Base-by-base conservation (phyloP, 2,113 vertebrate genomes). In the Hymenochirus boettgeri region DNA sequence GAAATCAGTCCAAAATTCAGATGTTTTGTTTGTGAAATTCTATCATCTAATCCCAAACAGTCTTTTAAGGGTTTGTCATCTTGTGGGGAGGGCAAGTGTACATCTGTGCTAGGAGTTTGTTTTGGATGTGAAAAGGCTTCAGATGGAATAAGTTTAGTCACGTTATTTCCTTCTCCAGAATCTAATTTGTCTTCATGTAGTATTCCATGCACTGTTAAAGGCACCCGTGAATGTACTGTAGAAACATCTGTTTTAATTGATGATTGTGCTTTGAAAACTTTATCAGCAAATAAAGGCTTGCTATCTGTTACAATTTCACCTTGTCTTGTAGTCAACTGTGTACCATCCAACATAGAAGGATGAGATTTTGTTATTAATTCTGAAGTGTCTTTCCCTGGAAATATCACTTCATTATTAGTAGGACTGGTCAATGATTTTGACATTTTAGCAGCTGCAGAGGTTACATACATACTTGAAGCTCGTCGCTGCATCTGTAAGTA, bases 401-500 rank as follows among this genome's bases (percentile, higher is more conserved):
- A 85, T 74, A 71, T 67, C 52, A 61, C 72, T 73, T 89, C 90
- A 71, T 63, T 87, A 62, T 81, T 82, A 74, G 57, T 45, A 35
- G 79, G 65, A 64, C 19, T 77, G 24, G 83, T 70, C 72, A 71
- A 65, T 57, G 70, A 61, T 58, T 69, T 55, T 0, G 76, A 62
- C 65, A 71, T 86, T 76, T 90, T 94, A 69, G 90, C 88, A 23
- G 84, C 80, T 19, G 95, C 95, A 17, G 95, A 98, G 24, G 89
- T 90, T 62, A 98, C 94, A 56, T 96, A 95, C 72, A 92, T 87
- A 73, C 91, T 86, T 35, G 91, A 86, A 70, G 72, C 82, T 81
- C 89, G 90, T 81, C 92, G 90, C 56, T 95, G 93, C 87, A 93
- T 93, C 50, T 94, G 83, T 71, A 96, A 79, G 81, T 91, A 95